Conservation (phyloP, 2,888 invertebrate genomes). For the Cephonodes hylas region DNA sequence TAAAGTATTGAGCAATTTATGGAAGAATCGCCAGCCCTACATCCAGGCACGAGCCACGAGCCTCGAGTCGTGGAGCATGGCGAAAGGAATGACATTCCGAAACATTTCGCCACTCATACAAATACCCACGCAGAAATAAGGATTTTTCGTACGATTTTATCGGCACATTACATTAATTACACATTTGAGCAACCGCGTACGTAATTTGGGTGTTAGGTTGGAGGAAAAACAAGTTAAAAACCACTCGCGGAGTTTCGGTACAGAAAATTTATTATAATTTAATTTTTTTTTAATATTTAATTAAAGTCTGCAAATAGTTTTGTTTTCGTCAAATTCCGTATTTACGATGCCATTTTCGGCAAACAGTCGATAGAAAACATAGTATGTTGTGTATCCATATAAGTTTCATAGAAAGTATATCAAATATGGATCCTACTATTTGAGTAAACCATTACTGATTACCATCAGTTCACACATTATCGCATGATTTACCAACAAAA, state of each 20-base stretch:
- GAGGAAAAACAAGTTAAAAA: background rate
- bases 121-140: background rate
- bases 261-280: background rate
- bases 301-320: too few species aligned
- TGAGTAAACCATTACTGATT: too few species aligned
- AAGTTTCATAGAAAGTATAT: too few species aligned
- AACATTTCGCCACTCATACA: background rate
- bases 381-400: too few species aligned
- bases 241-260: background rate
- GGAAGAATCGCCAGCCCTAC: too few species aligned
- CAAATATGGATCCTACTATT: too few species aligned
- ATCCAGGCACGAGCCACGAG: background rate
- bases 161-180: background rate
- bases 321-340: too few species aligned
- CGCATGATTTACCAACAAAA: too few species aligned
- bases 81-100: background rate
- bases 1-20: too few species aligned
- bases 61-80: background rate
- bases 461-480: too few species aligned
- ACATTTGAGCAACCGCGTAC: background rate
- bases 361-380: too few species aligned
- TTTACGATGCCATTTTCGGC: too few species aligned
- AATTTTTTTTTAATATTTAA: background rate
- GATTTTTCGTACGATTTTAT: background rate
- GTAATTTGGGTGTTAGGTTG: background rate